These are phyloP conservation scores for Polyploca ridens DNA, from an alignment of 2,888 invertebrate genomes.

Conservation along the genomic window DNA sequence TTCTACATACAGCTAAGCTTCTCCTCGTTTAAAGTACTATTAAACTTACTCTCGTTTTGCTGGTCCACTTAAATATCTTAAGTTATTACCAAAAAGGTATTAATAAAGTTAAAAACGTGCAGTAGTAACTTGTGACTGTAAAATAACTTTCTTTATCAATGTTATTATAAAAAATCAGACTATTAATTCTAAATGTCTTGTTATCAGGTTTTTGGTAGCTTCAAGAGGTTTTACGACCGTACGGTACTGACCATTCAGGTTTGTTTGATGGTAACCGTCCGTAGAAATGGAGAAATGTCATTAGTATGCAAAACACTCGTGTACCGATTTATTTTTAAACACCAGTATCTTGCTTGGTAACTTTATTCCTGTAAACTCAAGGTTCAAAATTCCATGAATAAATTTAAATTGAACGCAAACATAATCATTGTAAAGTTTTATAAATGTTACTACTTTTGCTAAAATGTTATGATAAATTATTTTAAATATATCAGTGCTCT, in stretches of 20 bases:
- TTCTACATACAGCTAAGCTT: not conserved
- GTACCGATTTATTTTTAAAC: constrained; percentile 2
- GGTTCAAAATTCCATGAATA: not conserved
- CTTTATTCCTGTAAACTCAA: constrained; percentile 8
- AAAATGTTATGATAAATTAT: constrained; percentile 27
- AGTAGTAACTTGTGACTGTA: constrained; percentile 8
- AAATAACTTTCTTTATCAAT: constrained; percentile 18
- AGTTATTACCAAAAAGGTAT: not conserved
- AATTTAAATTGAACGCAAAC: constrained; percentile 19
- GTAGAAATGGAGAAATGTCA: constrained; percentile 39
- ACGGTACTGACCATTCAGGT: constrained; percentile 32
- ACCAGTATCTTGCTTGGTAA: not conserved
- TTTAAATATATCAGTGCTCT: not conserved
- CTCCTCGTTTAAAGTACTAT: not conserved
- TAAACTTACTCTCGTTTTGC: not conserved
- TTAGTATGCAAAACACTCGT: constrained; percentile 45
- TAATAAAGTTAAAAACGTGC: not conserved
- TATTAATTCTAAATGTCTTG: constrained; percentile 46
- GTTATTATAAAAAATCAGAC: constrained; percentile 25
- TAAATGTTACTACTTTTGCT: constrained; percentile 33
- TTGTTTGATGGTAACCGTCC: constrained; percentile 36
- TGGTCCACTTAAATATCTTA: not conserved
- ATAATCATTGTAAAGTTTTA: constrained; percentile 17
- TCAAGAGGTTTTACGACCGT: constrained; percentile 42
- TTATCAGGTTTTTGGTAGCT: constrained; percentile 46